phyloP scores from a whole-genome alignment of 2,888 invertebrate species.

The Nowickia ferox region DNA sequence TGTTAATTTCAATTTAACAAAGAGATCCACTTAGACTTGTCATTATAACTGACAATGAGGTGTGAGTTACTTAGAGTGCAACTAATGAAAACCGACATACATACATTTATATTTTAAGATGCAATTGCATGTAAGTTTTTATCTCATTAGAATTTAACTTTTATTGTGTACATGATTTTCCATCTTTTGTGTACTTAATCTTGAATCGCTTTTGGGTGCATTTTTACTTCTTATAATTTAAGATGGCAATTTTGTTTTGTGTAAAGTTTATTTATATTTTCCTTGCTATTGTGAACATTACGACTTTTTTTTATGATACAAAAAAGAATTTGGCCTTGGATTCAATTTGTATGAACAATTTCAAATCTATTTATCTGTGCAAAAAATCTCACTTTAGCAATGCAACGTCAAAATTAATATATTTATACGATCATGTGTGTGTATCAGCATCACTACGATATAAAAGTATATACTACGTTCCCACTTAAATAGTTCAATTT shows the following conservation, averaged over 20 bases:
- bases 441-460: slow-evolving; percentile 1
- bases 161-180: slow-evolving; percentile 27
- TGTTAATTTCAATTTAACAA: slow-evolving; percentile 22
- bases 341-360: slow-evolving; percentile 67
- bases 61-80: slow-evolving; percentile 34
- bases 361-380: slow-evolving; percentile 62
- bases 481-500: background rate
- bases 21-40: slow-evolving; percentile 44
- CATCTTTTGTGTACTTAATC: slow-evolving; percentile 12
- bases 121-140: background rate
- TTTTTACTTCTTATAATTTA: slow-evolving; percentile 25
- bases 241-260: slow-evolving; percentile 46
- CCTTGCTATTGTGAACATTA: background rate
- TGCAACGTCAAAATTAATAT: slow-evolving; percentile 33
- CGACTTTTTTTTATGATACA: background rate
- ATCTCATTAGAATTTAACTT: slow-evolving; percentile 10
- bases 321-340: slow-evolving; percentile 64
- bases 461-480: background rate
- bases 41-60: slow-evolving; percentile 44
- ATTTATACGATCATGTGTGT: background rate
- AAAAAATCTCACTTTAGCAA: slow-evolving; percentile 65
- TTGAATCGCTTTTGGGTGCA: slow-evolving; percentile 37
- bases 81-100: background rate
- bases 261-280: slow-evolving; percentile 39
- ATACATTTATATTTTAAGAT: background rate